Percentiles rank a stretch among this genome's conserved stretches.
These are phyloP conservation scores for Cettia cetti DNA, from an alignment of 2,113 vertebrate species.

Conservation along the genomic window DNA sequence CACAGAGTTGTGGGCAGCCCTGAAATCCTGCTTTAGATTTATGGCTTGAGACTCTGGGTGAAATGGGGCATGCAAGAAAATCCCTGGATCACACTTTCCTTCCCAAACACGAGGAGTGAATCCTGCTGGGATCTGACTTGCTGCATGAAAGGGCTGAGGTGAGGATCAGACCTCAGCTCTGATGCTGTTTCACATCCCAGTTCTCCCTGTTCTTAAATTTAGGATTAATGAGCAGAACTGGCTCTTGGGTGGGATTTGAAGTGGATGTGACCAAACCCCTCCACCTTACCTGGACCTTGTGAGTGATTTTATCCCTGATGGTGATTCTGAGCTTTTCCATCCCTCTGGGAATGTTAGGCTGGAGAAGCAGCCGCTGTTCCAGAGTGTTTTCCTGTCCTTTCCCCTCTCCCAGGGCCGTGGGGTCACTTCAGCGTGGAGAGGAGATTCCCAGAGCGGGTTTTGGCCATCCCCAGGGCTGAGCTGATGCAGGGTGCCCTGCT, in stretches of 20 bases:
- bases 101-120: no score
- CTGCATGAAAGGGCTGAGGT: neutral
- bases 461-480: fast-evolving
- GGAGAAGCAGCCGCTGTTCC: neutral
- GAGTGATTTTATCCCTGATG: neutral
- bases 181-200: fast-evolving
- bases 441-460: fast-evolving
- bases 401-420: neutral
- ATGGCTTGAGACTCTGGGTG: neutral
- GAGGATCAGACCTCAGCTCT: neutral
- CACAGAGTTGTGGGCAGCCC: neutral
- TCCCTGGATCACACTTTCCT: fast-evolving
- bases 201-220: neutral
- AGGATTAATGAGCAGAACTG: neutral
- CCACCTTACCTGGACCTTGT: fast-evolving
- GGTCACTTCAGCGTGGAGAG: neutral
- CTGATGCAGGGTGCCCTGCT: fast-evolving
- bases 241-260: fast-evolving
- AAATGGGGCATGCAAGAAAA: neutral
- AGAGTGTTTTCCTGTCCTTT: fast-evolving
- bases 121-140: neutral
- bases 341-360: neutral
- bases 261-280: neutral
- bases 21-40: neutral
- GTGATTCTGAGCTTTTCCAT: neutral